A percentile compares a stretch with the other conserved stretches of the same genome.
Conservation (phyloP, 2,888 invertebrate genomes). For the Nomada goodeniana region DNA sequence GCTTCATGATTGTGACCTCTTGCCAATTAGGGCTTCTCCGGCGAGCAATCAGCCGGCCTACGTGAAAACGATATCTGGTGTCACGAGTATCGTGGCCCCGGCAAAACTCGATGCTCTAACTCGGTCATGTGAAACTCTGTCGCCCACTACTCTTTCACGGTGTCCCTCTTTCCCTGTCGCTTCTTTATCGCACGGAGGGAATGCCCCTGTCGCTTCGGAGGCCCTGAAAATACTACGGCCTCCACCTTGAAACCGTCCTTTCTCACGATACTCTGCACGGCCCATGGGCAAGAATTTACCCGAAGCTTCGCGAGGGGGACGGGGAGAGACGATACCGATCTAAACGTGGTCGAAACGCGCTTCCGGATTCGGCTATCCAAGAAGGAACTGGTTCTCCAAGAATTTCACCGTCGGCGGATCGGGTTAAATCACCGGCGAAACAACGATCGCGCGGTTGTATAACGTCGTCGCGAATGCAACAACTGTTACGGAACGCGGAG, state of each 20-base stretch:
- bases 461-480: not conserved
- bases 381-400: conserved; percentile 12
- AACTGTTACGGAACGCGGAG: too few relatives aligned
- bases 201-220: conserved; percentile 16
- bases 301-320: not conserved
- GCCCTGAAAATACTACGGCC: conserved; percentile 57
- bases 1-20: conserved; percentile 80
- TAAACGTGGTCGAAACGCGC: not conserved
- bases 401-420: conserved; percentile 13
- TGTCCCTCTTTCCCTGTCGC: conserved; percentile 25
- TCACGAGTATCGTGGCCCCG: conserved; percentile 71
- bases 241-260: conserved; percentile 68
- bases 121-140: conserved; percentile 79
- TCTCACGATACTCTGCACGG: conserved; percentile 56
- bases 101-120: conserved; percentile 68
- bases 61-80: conserved; percentile 76
- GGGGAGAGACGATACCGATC: too few relatives aligned
- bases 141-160: conserved; percentile 44
- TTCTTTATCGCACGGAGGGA: conserved; percentile 13
- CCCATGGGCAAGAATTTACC: conserved; percentile 17
- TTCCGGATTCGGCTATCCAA: conserved; percentile 10
- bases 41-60: conserved; percentile 64
- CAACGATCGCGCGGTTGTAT: not conserved
- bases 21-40: conserved; percentile 75
- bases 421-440: not conserved